Percentiles rank a stretch among this genome's conserved stretches.
phyloP scores from a whole-genome alignment of 2,888 invertebrate genomes.

The Limnephilus auricula region DNA sequence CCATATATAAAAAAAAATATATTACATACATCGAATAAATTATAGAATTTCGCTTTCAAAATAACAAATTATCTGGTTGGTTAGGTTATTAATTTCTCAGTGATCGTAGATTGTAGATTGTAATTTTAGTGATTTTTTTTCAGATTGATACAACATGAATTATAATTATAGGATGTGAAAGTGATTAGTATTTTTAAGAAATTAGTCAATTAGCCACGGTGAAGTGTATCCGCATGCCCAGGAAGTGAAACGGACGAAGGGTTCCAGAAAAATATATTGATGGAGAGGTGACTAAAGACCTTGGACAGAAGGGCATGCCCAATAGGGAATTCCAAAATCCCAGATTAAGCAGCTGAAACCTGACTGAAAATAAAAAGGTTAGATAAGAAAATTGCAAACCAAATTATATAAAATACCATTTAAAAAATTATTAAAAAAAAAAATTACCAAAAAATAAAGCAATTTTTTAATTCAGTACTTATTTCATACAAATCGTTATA shows the following conservation, averaged over 20 bases:
- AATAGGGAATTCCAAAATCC: slow-evolving; percentile 24
- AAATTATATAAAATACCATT: background rate
- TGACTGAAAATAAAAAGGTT: slow-evolving; percentile 36
- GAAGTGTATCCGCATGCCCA: slow-evolving; percentile 23
- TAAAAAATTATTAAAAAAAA: background rate
- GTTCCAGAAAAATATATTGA: slow-evolving; percentile 43
- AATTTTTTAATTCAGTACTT: background rate
- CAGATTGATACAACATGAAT: background rate
- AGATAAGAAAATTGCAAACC: background rate
- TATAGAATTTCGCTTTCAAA: background rate
- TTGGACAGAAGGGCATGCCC: slow-evolving; percentile 32
- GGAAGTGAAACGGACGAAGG: slow-evolving; percentile 7
- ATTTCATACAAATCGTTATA: background rate
- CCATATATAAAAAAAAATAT: background rate
- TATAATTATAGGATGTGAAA: slow-evolving; percentile 29
- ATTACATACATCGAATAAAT: background rate
- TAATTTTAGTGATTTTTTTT: background rate
- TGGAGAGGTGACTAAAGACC: slow-evolving; percentile 53
- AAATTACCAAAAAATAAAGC: background rate
- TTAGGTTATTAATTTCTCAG: background rate
- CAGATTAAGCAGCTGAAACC: slow-evolving; percentile 31
- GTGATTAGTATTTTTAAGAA: background rate
- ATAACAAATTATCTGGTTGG: background rate
- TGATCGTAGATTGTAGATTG: background rate
- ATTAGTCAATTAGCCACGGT: slow-evolving; percentile 38